These are phyloP conservation scores for Umimayanthus chanpuru DNA, from an alignment of 92 coral and sea anemone species.

Conservation along the genomic window DNA sequence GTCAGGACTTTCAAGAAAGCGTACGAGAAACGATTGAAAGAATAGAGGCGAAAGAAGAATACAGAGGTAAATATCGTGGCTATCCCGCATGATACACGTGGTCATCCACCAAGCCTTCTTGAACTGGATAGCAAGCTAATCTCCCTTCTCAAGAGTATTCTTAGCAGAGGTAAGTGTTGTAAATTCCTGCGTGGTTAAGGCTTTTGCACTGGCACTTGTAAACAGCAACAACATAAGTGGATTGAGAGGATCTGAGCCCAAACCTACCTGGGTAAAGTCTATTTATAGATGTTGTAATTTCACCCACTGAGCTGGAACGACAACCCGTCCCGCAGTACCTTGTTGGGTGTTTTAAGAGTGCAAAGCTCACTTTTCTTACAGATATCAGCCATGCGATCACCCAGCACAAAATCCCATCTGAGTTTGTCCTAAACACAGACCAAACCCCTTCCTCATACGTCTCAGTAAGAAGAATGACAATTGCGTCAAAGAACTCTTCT, in stretches of 20 bases:
- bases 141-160: constrained; percentile 54
- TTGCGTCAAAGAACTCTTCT: too few relatives aligned
- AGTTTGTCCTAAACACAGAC: too few relatives aligned
- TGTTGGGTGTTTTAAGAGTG: constrained; percentile 14
- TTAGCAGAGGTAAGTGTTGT: constrained; percentile 63
- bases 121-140: constrained; percentile 4
- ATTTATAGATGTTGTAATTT: too few relatives aligned
- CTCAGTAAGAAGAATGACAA: too few relatives aligned
- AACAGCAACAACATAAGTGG: constrained; percentile 35
- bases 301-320: too few relatives aligned
- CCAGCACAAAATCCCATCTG: too few relatives aligned
- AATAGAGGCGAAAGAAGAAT: constrained; percentile 33
- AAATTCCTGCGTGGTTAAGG: constrained; percentile 51
- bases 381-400: too few relatives aligned
- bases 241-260: background rate
- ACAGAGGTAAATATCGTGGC: background rate
- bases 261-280: background rate
- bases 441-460: too few relatives aligned
- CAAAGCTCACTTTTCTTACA: background rate
- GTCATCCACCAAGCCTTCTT: constrained; percentile 4
- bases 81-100: constrained; percentile 46
- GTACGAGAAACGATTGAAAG: constrained; percentile 21
- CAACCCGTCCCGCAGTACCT: too few relatives aligned
- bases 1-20: constrained; percentile 49
- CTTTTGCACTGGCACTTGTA: constrained; percentile 54